phyloP scores from a whole-genome alignment of 2,888 invertebrate species.

The Operophtera brumata region DNA sequence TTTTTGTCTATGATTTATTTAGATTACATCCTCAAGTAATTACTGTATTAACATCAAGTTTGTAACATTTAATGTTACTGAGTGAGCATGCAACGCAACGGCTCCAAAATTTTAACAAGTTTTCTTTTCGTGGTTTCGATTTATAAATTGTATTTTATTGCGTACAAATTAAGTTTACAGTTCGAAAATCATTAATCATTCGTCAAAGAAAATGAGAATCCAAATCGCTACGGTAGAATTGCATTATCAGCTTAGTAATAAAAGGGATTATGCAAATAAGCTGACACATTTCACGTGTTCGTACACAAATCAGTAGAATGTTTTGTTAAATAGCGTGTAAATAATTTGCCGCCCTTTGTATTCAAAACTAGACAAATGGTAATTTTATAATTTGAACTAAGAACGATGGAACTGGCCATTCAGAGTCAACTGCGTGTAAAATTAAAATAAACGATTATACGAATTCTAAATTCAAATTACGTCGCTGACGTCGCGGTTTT shows the following conservation, averaged over 20 bases:
- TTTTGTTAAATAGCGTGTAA: slow-evolving; percentile 77
- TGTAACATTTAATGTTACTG: no score
- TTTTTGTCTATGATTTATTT: no score
- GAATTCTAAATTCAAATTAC: slow-evolving; percentile 49
- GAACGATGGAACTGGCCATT: slow-evolving; percentile 56
- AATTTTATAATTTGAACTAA: slow-evolving; percentile 64
- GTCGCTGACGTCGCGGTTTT: slow-evolving; percentile 65
- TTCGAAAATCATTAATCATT: slow-evolving; percentile 31
- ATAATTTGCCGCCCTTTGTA: slow-evolving; percentile 57
- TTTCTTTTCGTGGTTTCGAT: slow-evolving; percentile 1
- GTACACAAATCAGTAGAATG: slow-evolving; percentile 61
- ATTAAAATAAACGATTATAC: slow-evolving; percentile 77
- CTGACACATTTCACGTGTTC: slow-evolving; percentile 59
- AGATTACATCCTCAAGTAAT: no score
- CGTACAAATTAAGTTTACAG: neutral
- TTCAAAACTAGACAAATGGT: slow-evolving; percentile 58
- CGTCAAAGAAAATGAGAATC: slow-evolving; percentile 39
- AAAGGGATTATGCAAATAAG: slow-evolving; percentile 70
- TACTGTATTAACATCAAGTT: no score
- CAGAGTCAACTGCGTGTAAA: slow-evolving; percentile 75
- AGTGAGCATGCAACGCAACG: no score
- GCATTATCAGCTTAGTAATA: slow-evolving; percentile 46
- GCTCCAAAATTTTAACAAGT: no score
- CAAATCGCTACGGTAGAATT: slow-evolving; percentile 48
- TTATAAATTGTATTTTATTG: neutral